Evolutionary conservation across 2,113 vertebrate species (phyloP).

Genomic region (Buteo buteo): DNA sequence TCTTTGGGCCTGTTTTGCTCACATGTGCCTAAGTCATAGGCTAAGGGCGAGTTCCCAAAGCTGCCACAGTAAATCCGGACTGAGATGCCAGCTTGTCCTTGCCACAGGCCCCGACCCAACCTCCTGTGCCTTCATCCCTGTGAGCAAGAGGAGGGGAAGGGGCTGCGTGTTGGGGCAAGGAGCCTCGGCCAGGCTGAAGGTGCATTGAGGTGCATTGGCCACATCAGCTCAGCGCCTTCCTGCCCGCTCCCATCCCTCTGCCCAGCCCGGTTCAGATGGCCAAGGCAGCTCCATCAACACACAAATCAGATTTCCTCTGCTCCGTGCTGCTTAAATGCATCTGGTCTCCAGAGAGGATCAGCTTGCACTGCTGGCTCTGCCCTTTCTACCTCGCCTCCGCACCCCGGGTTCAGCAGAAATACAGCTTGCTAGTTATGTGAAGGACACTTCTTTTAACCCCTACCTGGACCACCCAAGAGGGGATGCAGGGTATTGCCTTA

Average conservation of each 20-base stretch:
- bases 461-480: background rate
- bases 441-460: background rate
- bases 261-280: background rate
- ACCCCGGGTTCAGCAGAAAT: background rate
- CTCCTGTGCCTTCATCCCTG: rapidly evolving
- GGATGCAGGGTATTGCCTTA: background rate
- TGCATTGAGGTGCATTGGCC: rapidly evolving
- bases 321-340: background rate
- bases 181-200: background rate
- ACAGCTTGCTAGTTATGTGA: background rate
- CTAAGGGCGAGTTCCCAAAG: background rate
- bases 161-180: rapidly evolving
- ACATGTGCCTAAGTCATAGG: rapidly evolving
- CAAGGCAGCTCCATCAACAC: background rate
- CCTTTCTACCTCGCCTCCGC: background rate
- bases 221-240: background rate
- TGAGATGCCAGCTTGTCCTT: background rate
- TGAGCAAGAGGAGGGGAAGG: background rate
- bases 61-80: background rate
- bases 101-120: rapidly evolving
- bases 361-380: background rate
- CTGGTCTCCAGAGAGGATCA: slow-evolving; percentile 3
- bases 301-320: slow-evolving; percentile 9
- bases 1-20: background rate
- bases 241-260: background rate